Evolutionary conservation across 2,888 invertebrate genomes (phyloP).

Genomic region (Hirtodrosophila cameraria): DNA sequence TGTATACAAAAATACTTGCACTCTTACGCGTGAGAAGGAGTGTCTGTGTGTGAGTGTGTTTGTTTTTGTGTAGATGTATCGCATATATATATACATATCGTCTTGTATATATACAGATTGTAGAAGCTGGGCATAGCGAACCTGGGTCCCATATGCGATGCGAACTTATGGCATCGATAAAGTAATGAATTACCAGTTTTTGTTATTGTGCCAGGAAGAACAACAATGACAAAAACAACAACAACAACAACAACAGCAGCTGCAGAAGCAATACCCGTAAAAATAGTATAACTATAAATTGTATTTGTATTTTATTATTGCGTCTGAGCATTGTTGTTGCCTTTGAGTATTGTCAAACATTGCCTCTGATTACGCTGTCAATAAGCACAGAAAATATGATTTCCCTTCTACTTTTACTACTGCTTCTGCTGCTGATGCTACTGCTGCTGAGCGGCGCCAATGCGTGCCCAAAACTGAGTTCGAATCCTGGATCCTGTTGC

Average conservation of each 20-base stretch:
- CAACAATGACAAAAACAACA: too few relatives aligned
- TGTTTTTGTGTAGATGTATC: background rate
- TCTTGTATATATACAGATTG: conserved; percentile 12
- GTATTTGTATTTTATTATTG: conserved; percentile 74
- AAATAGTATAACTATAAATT: conserved; percentile 69
- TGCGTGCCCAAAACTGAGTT: conserved; percentile 47
- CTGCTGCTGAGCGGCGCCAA: too few relatives aligned
- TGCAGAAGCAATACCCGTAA: conserved; percentile 27
- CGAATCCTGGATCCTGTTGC: conserved; percentile 58
- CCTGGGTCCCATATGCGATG: conserved; percentile 74
- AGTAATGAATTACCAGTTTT: conserved; percentile 80
- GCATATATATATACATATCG: background rate
- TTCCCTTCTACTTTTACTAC: conserved; percentile 41
- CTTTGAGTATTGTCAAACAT: conserved; percentile 56
- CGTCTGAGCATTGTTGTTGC: conserved; percentile 42
- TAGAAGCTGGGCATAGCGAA: conserved; percentile 21
- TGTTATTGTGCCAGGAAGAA: conserved; percentile 8
- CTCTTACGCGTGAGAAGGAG: conserved; percentile 20
- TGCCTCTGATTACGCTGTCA: conserved; percentile 80
- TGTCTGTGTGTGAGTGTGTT: conserved; percentile 1
- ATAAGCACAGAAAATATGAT: conserved; percentile 78
- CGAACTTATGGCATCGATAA: conserved; percentile 78
- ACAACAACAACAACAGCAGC: too few relatives aligned
- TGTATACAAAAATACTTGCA: conserved; percentile 57
- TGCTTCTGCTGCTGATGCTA: too few relatives aligned